Base-by-base conservation (phyloP, 2,797 vertebrate genomes). In the Gallinago solitaria region DNA sequence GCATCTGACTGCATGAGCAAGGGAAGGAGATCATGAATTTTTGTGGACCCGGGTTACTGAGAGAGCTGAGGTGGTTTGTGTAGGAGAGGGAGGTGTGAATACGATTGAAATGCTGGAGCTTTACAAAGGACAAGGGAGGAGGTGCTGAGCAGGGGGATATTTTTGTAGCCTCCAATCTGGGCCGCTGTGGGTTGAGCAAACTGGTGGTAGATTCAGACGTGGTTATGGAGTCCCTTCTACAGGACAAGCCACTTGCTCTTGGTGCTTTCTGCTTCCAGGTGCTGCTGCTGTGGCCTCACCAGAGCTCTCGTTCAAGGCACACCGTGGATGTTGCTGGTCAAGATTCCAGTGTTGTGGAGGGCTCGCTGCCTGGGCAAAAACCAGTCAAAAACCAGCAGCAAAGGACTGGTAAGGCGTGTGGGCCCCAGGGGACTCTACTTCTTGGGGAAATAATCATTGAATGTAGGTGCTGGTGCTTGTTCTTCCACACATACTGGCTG, bases 71-170 rank as follows among this genome's bases (percentile, higher is more conserved):
- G 45, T 30, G 70, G 70, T 73, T 94, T 77, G 28, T 82, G 84
- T 63, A 45, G 61, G 77, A 93, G 91, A 89, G n/a, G 71, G 81
- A 90, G 67, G 84, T 82, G 75, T 87, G 90, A 95, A 78, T 39
- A 21, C 7, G 12, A 79, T 76, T 71, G 21, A 89, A 87, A 79
- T 73, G 74, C 70, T 88, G 83, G 69, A 91, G 91, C 67, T 53
- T 53, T 71, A 83, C 75, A 71, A 89, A 92, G 87, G 87, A 60
- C 51, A 67, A 74, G 51, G 82, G 51, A 91, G 92, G 74, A 89
- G 73, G 2, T 91, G 87, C 87, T 95, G 86, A 87, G 56, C 19
- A 75, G 53, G 9, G 24, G 60, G 32, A 51, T 84, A 45, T 92
- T 89, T 90, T 76, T 82, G 54, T 69, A 94, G 87, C 81, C 70